Base-by-base conservation (phyloP, 2,797 vertebrate genomes). In the Rhinichthys osculus region DNA sequence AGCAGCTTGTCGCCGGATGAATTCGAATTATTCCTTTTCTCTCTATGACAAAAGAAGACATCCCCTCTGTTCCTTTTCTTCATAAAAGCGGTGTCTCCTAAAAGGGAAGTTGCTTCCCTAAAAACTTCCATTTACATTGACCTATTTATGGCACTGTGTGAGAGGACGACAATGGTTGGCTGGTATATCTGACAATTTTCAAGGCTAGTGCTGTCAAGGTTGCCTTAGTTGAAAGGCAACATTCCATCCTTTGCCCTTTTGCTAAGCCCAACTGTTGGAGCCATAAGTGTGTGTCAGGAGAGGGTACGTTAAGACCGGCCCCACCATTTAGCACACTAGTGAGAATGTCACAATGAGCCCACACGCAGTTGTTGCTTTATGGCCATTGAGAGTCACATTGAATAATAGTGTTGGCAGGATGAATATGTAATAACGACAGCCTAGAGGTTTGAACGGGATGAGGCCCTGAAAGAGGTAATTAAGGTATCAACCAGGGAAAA, bases 371-470 rank as follows among this genome's bases (percentile, higher is more conserved):
- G 80, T 86, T 89, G 86, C 90, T 90, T 87, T 44, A 80, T 90
- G 89, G 81, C 62, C 87, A 81, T 73, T 85, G 88, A 85, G 88
- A 89, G 38, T 84, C 84, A 89, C 76, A 52, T 77, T 86, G 87
- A 87, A 90, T 90, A 90, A 88, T 52, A 42, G 83, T 86, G 87
- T 89, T 90, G 89, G 84, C 87, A 73, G 86, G 86, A 91, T 91
- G 87, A 89, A 93, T 89, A 89, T 85, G 89, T 91, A 90, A 92
- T 92, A 89, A 89, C 84, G 86, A 89, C 70, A 83, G 80, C 74
- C 64, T 54, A 74, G 69, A 86, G 86, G 76, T 88, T 86, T 91
- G 88, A 86, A 89, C 85, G 84, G 81, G 85, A 89, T 82, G 89
- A 70, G 38, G 71, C 47, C 21, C 54, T 82, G 14, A 69, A 87